These are phyloP conservation scores for Noctua janthe DNA, from an alignment of 2,888 invertebrate species.

Conservation along the genomic window DNA sequence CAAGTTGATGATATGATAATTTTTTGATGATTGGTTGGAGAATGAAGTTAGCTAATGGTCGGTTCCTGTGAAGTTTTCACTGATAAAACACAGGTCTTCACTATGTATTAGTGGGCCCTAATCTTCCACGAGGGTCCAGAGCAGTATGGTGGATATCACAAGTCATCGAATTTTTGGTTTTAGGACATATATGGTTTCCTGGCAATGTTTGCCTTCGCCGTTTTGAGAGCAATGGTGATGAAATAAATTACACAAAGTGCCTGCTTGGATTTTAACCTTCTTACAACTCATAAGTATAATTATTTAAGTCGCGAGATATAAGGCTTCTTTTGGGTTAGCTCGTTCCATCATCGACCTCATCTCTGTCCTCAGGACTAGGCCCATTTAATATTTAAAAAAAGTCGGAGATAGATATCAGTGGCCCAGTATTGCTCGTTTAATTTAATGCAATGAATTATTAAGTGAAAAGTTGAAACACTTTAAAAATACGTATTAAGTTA, in stretches of 20 bases:
- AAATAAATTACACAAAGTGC: background rate
- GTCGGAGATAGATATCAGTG: background rate
- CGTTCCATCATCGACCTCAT: no score
- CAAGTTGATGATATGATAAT: slow-evolving; percentile 4
- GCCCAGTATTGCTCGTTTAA: background rate
- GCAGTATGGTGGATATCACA: background rate
- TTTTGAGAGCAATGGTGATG: background rate
- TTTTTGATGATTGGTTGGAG: background rate
- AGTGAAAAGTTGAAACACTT: background rate
- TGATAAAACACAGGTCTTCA: background rate
- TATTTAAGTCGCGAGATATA: no score
- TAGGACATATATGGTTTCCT: background rate
- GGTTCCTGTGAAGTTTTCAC: background rate
- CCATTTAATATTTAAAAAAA: no score
- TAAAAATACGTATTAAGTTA: background rate
- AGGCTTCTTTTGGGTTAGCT: no score
- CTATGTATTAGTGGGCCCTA: background rate
- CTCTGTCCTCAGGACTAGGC: no score
- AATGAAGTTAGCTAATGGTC: background rate
- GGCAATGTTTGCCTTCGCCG: background rate
- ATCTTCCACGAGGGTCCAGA: background rate
- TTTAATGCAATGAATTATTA: background rate
- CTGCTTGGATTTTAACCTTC: background rate
- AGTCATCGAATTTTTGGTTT: background rate
- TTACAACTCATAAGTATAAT: background rate